Conservation (phyloP, 2,888 invertebrate genomes). For the Pristionchus arcanus region DNA sequence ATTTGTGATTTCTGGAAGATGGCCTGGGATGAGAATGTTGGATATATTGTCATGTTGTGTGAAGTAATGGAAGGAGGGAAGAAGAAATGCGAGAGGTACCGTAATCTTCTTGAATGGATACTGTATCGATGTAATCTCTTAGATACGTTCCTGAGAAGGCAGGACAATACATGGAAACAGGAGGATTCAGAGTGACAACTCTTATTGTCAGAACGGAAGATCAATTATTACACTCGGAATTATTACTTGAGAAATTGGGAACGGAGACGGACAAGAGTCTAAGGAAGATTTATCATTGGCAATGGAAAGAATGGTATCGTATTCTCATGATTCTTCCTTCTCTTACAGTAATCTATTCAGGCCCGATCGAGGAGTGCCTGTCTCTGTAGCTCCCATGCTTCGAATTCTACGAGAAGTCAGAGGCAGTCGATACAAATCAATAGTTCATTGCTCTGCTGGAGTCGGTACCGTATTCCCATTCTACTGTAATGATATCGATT, state of each 20-base stretch:
- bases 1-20: conserved; percentile 69
- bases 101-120: neutral
- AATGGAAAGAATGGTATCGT: neutral
- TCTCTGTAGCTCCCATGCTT: neutral
- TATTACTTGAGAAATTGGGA: conserved; percentile 1
- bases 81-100: conserved; percentile 54
- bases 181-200: conserved; percentile 7
- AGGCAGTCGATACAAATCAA: conserved; percentile 20
- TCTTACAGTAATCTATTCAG: neutral
- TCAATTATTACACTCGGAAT: neutral
- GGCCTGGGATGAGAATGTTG: conserved; percentile 61
- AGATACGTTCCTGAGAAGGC: conserved; percentile 27
- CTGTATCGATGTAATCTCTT: neutral
- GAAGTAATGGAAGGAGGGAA: conserved; percentile 60
- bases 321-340: neutral
- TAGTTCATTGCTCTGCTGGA: conserved; percentile 8
- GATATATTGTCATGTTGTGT: conserved; percentile 62
- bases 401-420: neutral
- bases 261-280: neutral
- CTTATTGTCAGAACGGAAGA: neutral
- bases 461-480: neutral
- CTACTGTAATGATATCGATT: neutral
- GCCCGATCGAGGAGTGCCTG: conserved; percentile 11
- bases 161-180: neutral
- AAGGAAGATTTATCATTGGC: conserved; percentile 7